A percentile compares a stretch with the other conserved stretches of the same genome.
phyloP scores from a whole-genome alignment of 2,113 vertebrate genomes.

The Engraulis encrasicolus region DNA sequence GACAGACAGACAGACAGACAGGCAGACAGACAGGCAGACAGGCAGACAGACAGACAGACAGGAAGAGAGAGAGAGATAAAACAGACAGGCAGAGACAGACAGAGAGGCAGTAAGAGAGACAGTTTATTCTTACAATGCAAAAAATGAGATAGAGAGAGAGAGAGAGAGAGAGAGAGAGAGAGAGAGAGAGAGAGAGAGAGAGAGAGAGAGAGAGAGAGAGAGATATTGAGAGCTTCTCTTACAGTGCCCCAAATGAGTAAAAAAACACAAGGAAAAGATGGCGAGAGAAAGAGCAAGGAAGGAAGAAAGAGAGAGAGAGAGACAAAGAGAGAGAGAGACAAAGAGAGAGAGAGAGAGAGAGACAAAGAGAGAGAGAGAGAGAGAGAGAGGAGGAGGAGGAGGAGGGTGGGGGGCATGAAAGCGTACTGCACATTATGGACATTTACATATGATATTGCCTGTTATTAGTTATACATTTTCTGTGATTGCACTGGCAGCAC shows the following conservation, averaged over 20 bases:
- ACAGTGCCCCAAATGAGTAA: not conserved
- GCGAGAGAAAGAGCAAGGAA: not conserved
- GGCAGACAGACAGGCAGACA: not conserved
- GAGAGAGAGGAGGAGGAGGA: not conserved
- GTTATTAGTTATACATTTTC: too few relatives aligned
- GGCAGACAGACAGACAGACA: not conserved
- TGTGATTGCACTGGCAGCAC: too few relatives aligned
- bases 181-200: not conserved
- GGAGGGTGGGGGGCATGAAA: too few relatives aligned
- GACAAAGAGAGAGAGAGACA: not conserved
- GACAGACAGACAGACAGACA: conserved; percentile 55
- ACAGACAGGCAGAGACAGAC: not conserved
- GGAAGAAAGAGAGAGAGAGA: not conserved
- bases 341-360: not conserved
- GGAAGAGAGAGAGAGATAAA: not conserved
- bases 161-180: not conserved
- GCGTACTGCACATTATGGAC: too few relatives aligned
- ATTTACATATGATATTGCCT: too few relatives aligned
- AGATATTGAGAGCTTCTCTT: too few relatives aligned
- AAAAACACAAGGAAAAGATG: not conserved
- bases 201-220: not conserved
- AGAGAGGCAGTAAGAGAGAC: not conserved
- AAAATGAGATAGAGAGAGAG: not conserved
- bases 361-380: not conserved
- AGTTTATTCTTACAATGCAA: too few relatives aligned